Percentiles rank a stretch among this genome's conserved stretches.
phyloP scores from a whole-genome alignment of 2,888 invertebrate genomes.

The Nasonovia ribisnigri region DNA sequence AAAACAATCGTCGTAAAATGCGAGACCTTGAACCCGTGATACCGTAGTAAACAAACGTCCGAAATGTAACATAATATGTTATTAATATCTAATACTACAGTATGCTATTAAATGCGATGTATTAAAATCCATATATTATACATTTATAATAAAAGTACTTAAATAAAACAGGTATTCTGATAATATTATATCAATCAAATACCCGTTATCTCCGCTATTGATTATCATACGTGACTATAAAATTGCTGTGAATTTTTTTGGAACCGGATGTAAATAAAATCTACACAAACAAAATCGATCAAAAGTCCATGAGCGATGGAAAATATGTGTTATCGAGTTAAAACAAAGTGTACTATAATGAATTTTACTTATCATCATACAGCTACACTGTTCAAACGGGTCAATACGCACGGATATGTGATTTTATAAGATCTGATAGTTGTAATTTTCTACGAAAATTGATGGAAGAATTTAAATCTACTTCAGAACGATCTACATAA shows the following conservation, averaged over 20 bases:
- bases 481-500: not conserved
- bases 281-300: not conserved
- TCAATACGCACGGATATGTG: not conserved
- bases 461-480: not conserved
- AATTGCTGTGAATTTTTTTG: not conserved
- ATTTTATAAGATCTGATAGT: not conserved
- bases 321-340: not conserved
- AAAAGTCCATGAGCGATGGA: not conserved
- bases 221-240: not conserved
- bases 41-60: not conserved
- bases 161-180: not conserved
- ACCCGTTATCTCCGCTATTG: not conserved
- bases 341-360: too few species aligned
- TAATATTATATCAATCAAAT: not conserved
- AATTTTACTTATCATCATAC: too few species aligned
- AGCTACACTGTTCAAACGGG: not conserved
- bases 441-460: not conserved
- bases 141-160: not conserved
- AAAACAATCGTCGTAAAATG: not conserved
- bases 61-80: not conserved
- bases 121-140: not conserved
- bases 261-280: not conserved
- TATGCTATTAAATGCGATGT: too few species aligned
- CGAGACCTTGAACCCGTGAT: not conserved
- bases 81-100: not conserved